These are phyloP conservation scores for Drosophila dunni DNA, from an alignment of 1,140 invertebrate species.

Conservation along the genomic window DNA sequence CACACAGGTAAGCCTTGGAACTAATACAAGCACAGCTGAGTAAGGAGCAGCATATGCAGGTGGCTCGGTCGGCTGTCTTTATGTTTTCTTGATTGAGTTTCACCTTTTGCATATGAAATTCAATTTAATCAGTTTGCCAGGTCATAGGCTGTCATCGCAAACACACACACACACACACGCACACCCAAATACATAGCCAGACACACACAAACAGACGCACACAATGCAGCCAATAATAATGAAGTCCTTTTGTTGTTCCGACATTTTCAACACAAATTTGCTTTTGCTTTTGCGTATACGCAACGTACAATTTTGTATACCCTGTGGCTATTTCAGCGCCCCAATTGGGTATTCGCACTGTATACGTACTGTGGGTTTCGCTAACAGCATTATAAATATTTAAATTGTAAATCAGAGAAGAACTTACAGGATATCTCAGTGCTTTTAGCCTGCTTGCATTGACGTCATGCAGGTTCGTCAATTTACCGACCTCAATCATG, in stretches of 20 bases:
- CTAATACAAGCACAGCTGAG: constrained; percentile 44
- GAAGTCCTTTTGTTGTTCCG: constrained; percentile 79
- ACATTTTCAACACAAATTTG: constrained; percentile 73
- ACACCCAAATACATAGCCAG: not conserved
- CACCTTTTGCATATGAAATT: constrained; percentile 83
- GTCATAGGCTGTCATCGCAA: constrained; percentile 47
- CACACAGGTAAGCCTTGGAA: constrained; percentile 12
- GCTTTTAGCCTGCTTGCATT: not conserved
- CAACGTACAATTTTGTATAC: constrained; percentile 34
- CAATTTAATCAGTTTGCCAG: constrained; percentile 81
- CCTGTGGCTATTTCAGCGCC: constrained; percentile 5
- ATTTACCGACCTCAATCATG: constrained; percentile 76
- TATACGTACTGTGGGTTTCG: too few relatives aligned
- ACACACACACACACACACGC: constrained; percentile 22
- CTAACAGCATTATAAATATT: not conserved
- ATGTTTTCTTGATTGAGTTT: constrained; percentile 83
- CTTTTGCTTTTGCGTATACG: constrained; percentile 65
- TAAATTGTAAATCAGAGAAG: not conserved
- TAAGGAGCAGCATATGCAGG: constrained; percentile 39
- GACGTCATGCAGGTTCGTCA: constrained; percentile 31
- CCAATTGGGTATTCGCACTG: not conserved
- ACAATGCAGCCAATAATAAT: constrained; percentile 79
- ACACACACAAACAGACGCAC: constrained; percentile 28
- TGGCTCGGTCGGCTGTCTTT: constrained; percentile 47
- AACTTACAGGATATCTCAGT: constrained; percentile 10